Evolutionary conservation across 30 jellyfish, hydroid and myxozoan genomes (phyloP).

Genomic region (Clytia hemisphaerica): DNA sequence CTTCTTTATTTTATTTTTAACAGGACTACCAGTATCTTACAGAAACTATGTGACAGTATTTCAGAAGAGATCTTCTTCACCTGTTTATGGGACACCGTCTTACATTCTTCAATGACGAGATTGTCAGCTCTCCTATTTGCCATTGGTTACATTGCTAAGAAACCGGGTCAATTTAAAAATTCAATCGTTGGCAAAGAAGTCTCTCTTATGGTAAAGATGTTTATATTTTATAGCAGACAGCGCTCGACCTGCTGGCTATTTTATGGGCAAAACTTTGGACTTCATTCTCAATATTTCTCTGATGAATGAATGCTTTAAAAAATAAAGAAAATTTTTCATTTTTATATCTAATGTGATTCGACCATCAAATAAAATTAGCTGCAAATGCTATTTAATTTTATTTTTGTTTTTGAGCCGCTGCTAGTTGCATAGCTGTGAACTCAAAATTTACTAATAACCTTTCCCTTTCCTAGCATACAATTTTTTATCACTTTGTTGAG

Average conservation of each 20-base stretch:
- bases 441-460: no score
- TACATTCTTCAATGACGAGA: constrained; percentile 74
- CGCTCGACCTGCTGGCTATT: not conserved
- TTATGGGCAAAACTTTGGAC: not conserved
- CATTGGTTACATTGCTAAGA: constrained; percentile 38
- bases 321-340: no score
- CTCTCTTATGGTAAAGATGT: constrained; percentile 53
- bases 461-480: no score
- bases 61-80: constrained; percentile 65
- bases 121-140: constrained; percentile 71
- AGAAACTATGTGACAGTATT: constrained; percentile 35
- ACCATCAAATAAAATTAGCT: no score
- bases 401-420: no score
- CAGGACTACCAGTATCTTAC: constrained; percentile 59
- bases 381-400: no score
- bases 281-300: not conserved
- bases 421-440: no score
- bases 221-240: not conserved
- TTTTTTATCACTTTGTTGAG: no score
- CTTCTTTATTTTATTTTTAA: not conserved
- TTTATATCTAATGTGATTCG: no score
- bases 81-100: constrained; percentile 74
- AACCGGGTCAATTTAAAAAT: constrained; percentile 5
- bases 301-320: no score
- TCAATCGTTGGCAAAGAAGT: constrained; percentile 55